Base-by-base conservation (phyloP, 2,888 invertebrate genomes). In the Ophonus ardosiacus region DNA sequence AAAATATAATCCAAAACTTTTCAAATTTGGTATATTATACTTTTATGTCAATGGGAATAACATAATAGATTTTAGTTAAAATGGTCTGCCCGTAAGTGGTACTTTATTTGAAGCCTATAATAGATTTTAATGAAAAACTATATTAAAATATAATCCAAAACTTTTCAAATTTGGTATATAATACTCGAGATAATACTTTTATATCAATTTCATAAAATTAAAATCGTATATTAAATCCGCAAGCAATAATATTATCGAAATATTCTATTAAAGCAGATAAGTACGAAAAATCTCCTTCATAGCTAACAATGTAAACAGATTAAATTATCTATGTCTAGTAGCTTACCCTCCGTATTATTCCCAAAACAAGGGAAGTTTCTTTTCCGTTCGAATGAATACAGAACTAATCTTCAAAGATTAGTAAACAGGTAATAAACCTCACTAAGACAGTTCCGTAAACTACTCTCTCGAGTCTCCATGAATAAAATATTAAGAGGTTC, bases 371-470 rank as follows among this genome's bases (percentile, higher is more conserved):
- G 43, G 31, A 38, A 31, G n/a, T 68, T n/a, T 31, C 24, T 40
- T 38, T 38, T 15, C 40, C 71, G 71, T 17, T 43, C 13, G 7
- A 57, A 71, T 63, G 61, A 82, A 82, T 71, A 57, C 51, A 56
- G 21, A 63, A 63, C 21, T 74, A 83, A 83, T 83, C 83, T 76
- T 17, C 56, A 63, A 78, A 78, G 78, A 84, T 84, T 84, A 84
- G 63, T 65, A 84, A 76, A 84, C 63, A 78, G 78, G 65, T 78
- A 61, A 84, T 84, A 84, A 84, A 84, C 84, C 59, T 57, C 21
- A 24, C n/a, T 78, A 59, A 56, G 59, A 43, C 61, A 43, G 21
- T 63, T 78, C 63, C 24, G 78, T 76, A 84, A 84, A 78, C 65
- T 61, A 78, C 63, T 61, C 78, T 43, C 78, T 65, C 31, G 63